phyloP scores from a whole-genome alignment of 2,888 invertebrate genomes.

The Calephelis perditalis region DNA sequence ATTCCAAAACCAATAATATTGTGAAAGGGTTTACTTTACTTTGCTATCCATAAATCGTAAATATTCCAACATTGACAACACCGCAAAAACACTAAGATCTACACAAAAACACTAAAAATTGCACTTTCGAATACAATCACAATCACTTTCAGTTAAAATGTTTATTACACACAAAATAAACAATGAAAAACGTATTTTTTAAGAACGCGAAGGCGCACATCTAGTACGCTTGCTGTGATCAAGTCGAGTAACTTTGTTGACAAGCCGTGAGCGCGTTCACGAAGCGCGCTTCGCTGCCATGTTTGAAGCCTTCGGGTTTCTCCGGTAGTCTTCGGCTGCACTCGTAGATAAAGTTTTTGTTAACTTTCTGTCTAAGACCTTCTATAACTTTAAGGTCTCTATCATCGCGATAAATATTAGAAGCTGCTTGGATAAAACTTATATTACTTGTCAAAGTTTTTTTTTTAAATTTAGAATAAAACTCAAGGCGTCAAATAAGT shows the following conservation, averaged over 20 bases:
- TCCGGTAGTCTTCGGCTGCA: constrained; percentile 44
- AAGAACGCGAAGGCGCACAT: constrained; percentile 43
- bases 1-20: too few relatives aligned
- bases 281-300: constrained; percentile 52
- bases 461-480: too few relatives aligned
- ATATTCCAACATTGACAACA: constrained; percentile 33
- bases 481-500: too few relatives aligned
- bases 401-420: not conserved
- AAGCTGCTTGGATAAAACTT: not conserved
- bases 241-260: constrained; percentile 67
- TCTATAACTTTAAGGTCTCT: too few relatives aligned
- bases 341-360: constrained; percentile 24
- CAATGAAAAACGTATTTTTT: constrained; percentile 23
- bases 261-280: constrained; percentile 52
- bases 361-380: too few relatives aligned
- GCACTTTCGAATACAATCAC: constrained; percentile 32
- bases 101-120: constrained; percentile 21
- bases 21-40: constrained; percentile 12
- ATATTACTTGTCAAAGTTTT: too few relatives aligned
- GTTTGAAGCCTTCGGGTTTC: constrained; percentile 54
- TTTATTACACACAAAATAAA: constrained; percentile 33
- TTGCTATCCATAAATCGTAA: constrained; percentile 26
- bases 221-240: constrained; percentile 43
- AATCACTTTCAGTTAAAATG: constrained; percentile 40
- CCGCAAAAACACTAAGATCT: constrained; percentile 23